Base-by-base conservation (phyloP, 2,888 invertebrate genomes). In the Lymantria dispar region DNA sequence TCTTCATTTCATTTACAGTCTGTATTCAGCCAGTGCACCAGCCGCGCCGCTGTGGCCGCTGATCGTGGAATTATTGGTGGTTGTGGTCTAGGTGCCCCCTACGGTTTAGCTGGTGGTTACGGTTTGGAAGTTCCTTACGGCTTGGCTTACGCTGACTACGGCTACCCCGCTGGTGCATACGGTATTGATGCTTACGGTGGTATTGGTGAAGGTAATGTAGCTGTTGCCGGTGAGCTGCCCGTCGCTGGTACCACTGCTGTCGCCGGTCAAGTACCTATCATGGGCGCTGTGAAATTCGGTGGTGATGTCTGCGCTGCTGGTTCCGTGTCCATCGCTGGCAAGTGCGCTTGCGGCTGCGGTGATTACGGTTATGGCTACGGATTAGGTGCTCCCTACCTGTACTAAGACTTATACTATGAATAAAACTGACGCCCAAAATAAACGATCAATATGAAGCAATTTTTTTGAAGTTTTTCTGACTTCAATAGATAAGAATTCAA, bases 281-380 rank as follows among this genome's bases (percentile, higher is more conserved):
- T 22, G 3, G 62, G 62, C 14, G 66, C 68, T 38, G 76, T 76
- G 30, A 58, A 49, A 13, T 60, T 60, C 68, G 39, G 72, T 10
- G 62, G 77, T 8, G 62, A 68, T 22, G 74, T 76, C 9, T 52
- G 63, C 29, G 76, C 75, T 31, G 65, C 62, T 48, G 76, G 76
- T n/a, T 46, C 65, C 5, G 72, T 76, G 36, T 62, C 68, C 9
- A 65, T 74, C 37, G 43, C 58, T 36, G 74, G 75, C 8, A 58
- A 62, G 13, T 72, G 73, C 33, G 48, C 56, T 0, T 58, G 56
- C 42, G 54, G 52, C 8, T 50, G 56, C 40, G 48, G 47, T n/a
- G n/a, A n/a, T 14, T 40, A 14, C 15, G 14, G 40, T 10, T 33
- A 33, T 8, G 33, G 33, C 8, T 22, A 22, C 22, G 22, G 22